A percentile compares a stretch with the other conserved stretches of the same genome.
Conservation (phyloP, 2,888 invertebrate genomes). For the Pterostichus madidus region DNA sequence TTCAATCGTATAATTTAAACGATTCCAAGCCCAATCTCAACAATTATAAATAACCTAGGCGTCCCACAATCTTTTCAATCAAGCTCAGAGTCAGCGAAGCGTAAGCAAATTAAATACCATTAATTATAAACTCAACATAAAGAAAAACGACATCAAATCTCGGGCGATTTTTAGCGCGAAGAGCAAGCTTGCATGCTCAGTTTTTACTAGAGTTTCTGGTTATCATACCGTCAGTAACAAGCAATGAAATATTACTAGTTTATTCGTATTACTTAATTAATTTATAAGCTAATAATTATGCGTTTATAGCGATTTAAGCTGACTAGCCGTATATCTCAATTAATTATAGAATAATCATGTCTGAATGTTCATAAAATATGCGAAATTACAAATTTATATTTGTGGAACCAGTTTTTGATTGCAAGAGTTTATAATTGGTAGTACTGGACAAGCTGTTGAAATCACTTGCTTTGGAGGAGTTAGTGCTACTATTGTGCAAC, state of each 20-base stretch:
- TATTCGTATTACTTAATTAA: slow-evolving; percentile 60
- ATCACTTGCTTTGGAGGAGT: no score
- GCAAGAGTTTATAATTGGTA: not conserved
- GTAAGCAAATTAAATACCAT: no score
- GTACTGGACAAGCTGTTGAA: not conserved
- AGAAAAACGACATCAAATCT: no score
- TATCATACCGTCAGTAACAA: slow-evolving; percentile 33
- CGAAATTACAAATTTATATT: slow-evolving; percentile 62
- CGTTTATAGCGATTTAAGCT: slow-evolving; percentile 65
- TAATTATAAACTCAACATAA: no score
- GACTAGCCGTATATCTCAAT: slow-evolving; percentile 63
- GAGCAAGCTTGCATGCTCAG: no score
- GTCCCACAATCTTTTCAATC: no score
- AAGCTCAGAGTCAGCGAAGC: no score
- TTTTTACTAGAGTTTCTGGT: not conserved
- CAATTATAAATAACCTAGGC: not conserved
- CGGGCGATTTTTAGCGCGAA: no score
- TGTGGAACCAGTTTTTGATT: slow-evolving; percentile 45
- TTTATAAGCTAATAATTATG: slow-evolving; percentile 66
- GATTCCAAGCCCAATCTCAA: not conserved
- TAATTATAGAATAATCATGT: slow-evolving; percentile 65
- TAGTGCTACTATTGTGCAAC: no score
- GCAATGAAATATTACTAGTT: slow-evolving; percentile 50
- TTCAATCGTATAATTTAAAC: no score
- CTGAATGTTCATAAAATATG: slow-evolving; percentile 50